Conservation (phyloP, 2,888 invertebrate species). For the Helleia helle region DNA sequence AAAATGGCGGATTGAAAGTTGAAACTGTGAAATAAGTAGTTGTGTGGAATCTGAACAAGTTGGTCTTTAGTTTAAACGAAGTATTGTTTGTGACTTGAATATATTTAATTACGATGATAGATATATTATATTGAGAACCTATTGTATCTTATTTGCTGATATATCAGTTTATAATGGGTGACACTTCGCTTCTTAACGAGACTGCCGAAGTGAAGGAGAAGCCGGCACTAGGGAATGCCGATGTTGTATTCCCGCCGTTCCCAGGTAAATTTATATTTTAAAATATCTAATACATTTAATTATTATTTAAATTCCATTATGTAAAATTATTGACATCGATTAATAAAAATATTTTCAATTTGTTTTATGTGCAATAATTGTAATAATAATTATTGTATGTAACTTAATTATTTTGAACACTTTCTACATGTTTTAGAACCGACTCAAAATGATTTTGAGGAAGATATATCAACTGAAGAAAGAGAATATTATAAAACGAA, state of each 20-base stretch:
- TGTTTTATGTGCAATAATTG: not conserved
- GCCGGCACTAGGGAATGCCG: constrained; percentile 45
- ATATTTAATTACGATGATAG: not conserved
- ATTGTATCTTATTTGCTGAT: not conserved
- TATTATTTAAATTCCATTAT: constrained; percentile 1
- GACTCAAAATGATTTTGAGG: constrained; percentile 64
- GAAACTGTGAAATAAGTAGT: constrained; percentile 17
- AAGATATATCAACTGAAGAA: constrained; percentile 68
- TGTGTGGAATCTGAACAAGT: too few relatives aligned
- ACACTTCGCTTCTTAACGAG: constrained; percentile 37
- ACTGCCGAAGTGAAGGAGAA: constrained; percentile 43
- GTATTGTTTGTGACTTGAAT: not conserved
- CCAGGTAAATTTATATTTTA: constrained; percentile 35
- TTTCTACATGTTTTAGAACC: constrained; percentile 40
- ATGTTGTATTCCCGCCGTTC: constrained; percentile 58
- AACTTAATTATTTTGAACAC: not conserved
- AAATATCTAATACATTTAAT: not conserved
- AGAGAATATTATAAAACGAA: constrained; percentile 61
- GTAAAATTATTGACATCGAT: not conserved
- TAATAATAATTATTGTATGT: too few relatives aligned
- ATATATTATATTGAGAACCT: not conserved
- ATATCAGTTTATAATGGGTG: constrained; percentile 43
- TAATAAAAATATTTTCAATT: not conserved
- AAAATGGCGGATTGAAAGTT: constrained; percentile 42
- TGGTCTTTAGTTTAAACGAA: not conserved